Evolutionary conservation across 2,797 vertebrate species (phyloP), one percentile per base, ranked within the genome.

Genomic region (Oceanodroma leucorhoa): DNA sequence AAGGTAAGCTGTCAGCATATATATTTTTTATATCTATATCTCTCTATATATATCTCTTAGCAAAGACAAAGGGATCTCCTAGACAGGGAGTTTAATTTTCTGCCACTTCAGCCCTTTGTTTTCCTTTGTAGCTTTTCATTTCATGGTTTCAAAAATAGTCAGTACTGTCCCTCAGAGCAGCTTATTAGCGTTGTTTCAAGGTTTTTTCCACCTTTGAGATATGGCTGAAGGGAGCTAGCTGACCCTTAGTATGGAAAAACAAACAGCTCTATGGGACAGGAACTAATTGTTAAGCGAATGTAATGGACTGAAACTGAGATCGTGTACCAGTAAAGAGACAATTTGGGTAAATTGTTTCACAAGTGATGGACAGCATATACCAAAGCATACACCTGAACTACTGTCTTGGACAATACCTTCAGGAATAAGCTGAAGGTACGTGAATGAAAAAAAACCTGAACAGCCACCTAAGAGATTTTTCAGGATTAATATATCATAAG

Each of bases 171-270:
- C 27, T 81, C 69, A 69, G 21, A 60, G 10, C 6, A 57, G 22
- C 30, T 82, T 69, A 32, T 34, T 26, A 54, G 8, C 0, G 0
- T 2, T 36, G 26, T 62, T 79, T 94, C 11, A 58, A 38, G 8
- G 19, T 67, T 50, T 87, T 77, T 77, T 76, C 32, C 7, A 23
- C 34, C 23, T 61, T 50, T 75, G 45, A 81, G 26, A 43, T 62
- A 55, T 3, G 21, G 18, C 19, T 80, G 48, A 80, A 77, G 8
- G 55, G 34, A 71, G 2, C 14, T 62, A 50, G 14, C 14, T 77
- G 61, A 36, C 11, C 6, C 36, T 69, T 43, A 71, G 15, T 67
- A 34, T 38, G 21, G 34, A 64, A 81, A 86, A 78, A 3, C 2
- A 19, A 60, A 40, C 32, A 65, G 27, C 24, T 80, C 6, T 67